A percentile compares a stretch with the other conserved stretches of the same genome.
Evolutionary conservation across 64 coral and sea anemone genomes (phyloP).

Genomic region (Porites australiensis): DNA sequence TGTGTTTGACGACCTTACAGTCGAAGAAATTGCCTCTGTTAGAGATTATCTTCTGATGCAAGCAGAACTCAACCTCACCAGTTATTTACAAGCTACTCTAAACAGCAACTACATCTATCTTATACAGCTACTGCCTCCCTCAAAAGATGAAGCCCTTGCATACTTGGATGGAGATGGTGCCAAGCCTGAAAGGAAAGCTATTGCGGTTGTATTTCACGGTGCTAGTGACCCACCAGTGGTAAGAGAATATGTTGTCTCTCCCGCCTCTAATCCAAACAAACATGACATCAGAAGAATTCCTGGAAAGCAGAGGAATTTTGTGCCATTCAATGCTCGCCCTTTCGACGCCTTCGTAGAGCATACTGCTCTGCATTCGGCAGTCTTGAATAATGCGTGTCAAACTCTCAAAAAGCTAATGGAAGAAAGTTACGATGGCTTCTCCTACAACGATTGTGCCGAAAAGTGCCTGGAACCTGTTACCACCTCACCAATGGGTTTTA

Average conservation of each 20-base stretch:
- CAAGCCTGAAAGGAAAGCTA: constrained; percentile 70
- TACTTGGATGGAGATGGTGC: constrained; percentile 41
- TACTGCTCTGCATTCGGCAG: neutral
- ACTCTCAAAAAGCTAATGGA: constrained; percentile 22
- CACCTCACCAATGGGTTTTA: constrained; percentile 42
- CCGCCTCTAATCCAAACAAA: constrained; percentile 7
- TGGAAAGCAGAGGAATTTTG: neutral
- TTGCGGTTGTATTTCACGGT: constrained; percentile 76
- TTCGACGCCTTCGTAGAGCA: neutral
- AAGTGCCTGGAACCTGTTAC: neutral
- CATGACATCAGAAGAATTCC: neutral
- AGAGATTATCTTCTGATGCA: constrained; percentile 28
- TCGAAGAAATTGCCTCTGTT: constrained; percentile 10
- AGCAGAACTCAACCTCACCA: neutral
- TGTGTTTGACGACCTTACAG: constrained; percentile 51
- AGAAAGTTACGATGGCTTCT: constrained; percentile 66
- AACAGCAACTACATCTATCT: constrained; percentile 66
- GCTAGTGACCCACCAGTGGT: constrained; percentile 58
- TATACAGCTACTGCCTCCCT: constrained; percentile 69
- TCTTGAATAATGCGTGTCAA: neutral
- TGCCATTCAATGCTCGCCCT: constrained; percentile 56
- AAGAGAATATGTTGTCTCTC: constrained; percentile 69
- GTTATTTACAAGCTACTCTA: neutral
- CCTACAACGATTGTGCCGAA: neutral
- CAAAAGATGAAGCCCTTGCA: constrained; percentile 70